Evolutionary conservation across 2,797 vertebrate species (phyloP).

Genomic region (Siniperca scherzeri): DNA sequence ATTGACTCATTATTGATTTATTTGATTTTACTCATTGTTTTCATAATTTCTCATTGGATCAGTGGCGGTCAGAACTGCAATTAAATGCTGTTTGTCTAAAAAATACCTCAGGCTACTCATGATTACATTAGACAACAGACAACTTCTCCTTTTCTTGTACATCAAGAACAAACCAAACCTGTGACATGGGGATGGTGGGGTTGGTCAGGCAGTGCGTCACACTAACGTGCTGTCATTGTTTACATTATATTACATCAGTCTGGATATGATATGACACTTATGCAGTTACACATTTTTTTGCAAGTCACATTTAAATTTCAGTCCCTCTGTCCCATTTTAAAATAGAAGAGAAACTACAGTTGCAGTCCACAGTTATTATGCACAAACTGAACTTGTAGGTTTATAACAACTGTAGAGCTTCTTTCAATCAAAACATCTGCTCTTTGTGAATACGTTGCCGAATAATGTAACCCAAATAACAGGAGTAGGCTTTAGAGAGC

Average conservation of each 20-base stretch:
- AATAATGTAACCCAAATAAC: slow-evolving; percentile 30
- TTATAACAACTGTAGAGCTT: not conserved
- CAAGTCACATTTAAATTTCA: not conserved
- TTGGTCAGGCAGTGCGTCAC: slow-evolving; percentile 23
- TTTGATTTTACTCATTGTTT: slow-evolving; percentile 9
- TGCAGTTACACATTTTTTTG: not conserved
- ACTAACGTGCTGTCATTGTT: slow-evolving; percentile 26
- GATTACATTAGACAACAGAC: slow-evolving; percentile 54
- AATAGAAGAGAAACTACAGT: not conserved
- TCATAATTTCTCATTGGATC: not conserved
- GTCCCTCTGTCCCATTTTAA: not conserved
- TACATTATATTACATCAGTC: slow-evolving; percentile 23
- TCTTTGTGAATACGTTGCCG: slow-evolving; percentile 11
- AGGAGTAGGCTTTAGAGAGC: slow-evolving; percentile 26
- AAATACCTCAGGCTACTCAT: slow-evolving; percentile 28
- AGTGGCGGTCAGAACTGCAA: not conserved
- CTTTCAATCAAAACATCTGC: slow-evolving; percentile 16
- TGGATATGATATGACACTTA: slow-evolving; percentile 25
- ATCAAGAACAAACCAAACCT: slow-evolving; percentile 39
- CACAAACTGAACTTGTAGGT: slow-evolving; percentile 12
- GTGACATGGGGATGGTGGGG: slow-evolving; percentile 6
- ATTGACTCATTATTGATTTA: not conserved
- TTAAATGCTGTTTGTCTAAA: slow-evolving; percentile 37
- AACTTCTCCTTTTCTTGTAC: slow-evolving; percentile 30
- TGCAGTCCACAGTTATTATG: not conserved